Base-by-base conservation (phyloP, 2,113 vertebrate species). In the Hyla sarda region DNA sequence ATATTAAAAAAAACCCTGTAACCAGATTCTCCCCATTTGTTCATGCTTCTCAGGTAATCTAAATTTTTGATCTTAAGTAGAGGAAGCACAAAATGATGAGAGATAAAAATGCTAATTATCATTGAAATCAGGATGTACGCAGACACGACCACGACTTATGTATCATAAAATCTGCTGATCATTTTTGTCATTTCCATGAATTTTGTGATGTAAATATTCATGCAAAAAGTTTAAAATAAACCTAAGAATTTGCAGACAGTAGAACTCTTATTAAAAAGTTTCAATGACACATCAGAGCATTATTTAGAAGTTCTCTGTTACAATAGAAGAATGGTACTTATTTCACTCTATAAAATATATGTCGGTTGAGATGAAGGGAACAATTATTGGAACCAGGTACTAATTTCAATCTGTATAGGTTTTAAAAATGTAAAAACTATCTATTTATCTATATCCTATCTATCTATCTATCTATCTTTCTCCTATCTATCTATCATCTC, bases 141-240 rank as follows among this genome's bases (percentile, higher is more conserved):
- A 41, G 41, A 65, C 83, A 67, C 32, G 21, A 52, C 73, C 58
- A 67, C 41, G 32, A 30, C 30, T 8, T 77, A 77, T n/a, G 60
- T 67, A 85, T 85, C 56, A 65, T 1, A 67, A 76, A 67, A 77
- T 85, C 73, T 85, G 83, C 83, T 67, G 41, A 60, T 85, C 19
- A 23, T 50, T 84, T 75, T 32, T 84, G 48, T 48, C 30, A 34
- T 21, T 48, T 32, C 25, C 17, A 77, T 65, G 58, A 77, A 77
- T 37, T 65, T 48, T 23, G 76, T 74, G n/a, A 83, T 65, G 3
- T 62, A 82, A 71, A 73, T 83, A 73, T 11, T 50, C 34, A 34
- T 73, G 75, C 19, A 52, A 58, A 62, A 58, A 37, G 21, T 47
- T 25, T 2, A 85, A 74, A 74, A 79, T 41, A 41, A 41, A 5